A percentile compares a stretch with the other conserved stretches of the same genome.
Conservation (phyloP, 37 sponge, comb jelly and placozoan species). For the Ephydatia muelleri region DNA sequence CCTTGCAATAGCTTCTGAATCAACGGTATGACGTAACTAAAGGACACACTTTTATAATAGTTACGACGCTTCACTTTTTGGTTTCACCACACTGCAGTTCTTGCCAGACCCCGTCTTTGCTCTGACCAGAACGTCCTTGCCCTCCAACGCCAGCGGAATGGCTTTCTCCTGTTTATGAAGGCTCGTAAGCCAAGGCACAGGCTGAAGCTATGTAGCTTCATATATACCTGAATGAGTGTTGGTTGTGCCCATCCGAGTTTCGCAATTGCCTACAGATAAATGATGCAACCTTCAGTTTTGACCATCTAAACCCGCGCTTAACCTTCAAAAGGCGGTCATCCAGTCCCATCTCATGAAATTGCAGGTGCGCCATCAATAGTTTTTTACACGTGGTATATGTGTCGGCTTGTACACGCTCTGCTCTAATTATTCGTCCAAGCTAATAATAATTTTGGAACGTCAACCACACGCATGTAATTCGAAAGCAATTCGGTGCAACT, state of each 20-base stretch:
- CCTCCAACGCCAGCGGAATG: slow-evolving; percentile 92
- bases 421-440: neutral
- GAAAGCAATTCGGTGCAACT: slow-evolving; percentile 5
- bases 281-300: neutral
- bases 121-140: slow-evolving; percentile 88
- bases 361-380: neutral
- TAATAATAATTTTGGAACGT: neutral
- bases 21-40: slow-evolving; percentile 70
- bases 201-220: neutral
- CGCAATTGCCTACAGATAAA: slow-evolving; percentile 54
- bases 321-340: slow-evolving; percentile 86
- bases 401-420: neutral
- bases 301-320: neutral
- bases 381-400: neutral
- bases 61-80: neutral
- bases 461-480: neutral
- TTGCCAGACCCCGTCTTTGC: slow-evolving; percentile 99
- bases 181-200: neutral
- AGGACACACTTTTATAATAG: neutral
- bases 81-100: slow-evolving; percentile 79
- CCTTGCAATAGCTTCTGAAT: slow-evolving; percentile 66
- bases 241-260: slow-evolving; percentile 66
- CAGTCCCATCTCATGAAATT: slow-evolving; percentile 64
- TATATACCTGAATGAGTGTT: slow-evolving; percentile 69
- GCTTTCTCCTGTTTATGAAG: slow-evolving; percentile 67